Evolutionary conservation across 2,113 vertebrate genomes (phyloP).

Genomic region (Stegostoma tigrinum): DNA sequence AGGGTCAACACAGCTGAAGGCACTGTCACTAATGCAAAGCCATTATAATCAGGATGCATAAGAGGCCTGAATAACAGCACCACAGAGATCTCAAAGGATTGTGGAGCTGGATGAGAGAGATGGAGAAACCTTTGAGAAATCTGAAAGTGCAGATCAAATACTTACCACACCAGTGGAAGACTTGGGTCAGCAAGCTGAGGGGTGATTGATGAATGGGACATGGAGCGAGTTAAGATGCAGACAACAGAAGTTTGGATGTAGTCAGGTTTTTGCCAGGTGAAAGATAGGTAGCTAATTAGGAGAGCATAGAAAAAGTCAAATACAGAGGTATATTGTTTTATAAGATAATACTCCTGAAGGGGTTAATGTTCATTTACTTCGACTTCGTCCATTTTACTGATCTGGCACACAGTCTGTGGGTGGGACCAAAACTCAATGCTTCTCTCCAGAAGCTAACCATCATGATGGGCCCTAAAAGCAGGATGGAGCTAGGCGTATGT

Average conservation of each 20-base stretch:
- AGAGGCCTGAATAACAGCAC: not conserved
- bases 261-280: not conserved
- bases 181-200: not conserved
- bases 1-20: not conserved
- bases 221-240: not conserved
- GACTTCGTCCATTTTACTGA: too few relatives aligned
- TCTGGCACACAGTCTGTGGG: too few relatives aligned
- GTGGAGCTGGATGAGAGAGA: not conserved
- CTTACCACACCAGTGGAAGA: not conserved
- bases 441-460: too few relatives aligned
- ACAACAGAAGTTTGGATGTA: not conserved
- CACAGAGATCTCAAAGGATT: not conserved
- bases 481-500: too few relatives aligned
- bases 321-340: not conserved
- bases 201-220: not conserved
- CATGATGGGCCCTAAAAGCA: too few relatives aligned
- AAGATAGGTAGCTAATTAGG: not conserved
- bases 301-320: not conserved
- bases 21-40: not conserved
- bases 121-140: not conserved
- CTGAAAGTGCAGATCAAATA: not conserved
- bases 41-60: not conserved
- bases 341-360: not conserved
- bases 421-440: too few relatives aligned
- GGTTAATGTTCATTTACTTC: too few relatives aligned